phyloP scores from a whole-genome alignment of 35 echinoderm and acorn worm species.

The Stichopus chloronotus region DNA sequence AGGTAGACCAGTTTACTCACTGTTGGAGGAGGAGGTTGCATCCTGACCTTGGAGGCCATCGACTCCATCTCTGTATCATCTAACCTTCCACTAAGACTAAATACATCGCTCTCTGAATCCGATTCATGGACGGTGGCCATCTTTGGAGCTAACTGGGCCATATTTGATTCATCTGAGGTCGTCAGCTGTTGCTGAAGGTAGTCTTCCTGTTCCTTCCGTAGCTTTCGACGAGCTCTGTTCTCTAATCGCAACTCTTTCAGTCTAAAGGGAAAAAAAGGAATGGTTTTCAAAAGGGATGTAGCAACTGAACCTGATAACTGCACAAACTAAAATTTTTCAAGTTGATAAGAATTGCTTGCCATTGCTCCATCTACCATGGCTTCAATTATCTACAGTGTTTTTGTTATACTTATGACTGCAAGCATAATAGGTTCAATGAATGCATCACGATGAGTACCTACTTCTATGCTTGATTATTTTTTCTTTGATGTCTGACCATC shows the following conservation, averaged over 20 bases:
- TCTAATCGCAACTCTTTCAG: conserved; percentile 65
- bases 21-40: conserved; percentile 27
- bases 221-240: conserved; percentile 60
- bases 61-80: conserved; percentile 19
- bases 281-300: background rate
- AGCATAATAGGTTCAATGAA: no score
- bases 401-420: no score
- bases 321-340: background rate
- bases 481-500: no score
- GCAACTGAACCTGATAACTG: background rate
- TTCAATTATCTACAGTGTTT: no score
- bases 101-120: conserved; percentile 35
- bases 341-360: background rate
- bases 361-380: background rate
- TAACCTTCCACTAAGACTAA: background rate
- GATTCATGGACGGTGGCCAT: background rate
- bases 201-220: conserved; percentile 80
- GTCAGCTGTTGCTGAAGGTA: conserved; percentile 76
- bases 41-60: conserved; percentile 60
- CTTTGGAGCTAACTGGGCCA: background rate
- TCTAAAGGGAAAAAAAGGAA: conserved; percentile 33
- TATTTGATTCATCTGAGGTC: background rate
- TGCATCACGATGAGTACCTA: no score
- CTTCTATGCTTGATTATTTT: no score
- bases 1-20: background rate